Conservation (phyloP, 2,888 invertebrate species). For the Autographa gamma region DNA sequence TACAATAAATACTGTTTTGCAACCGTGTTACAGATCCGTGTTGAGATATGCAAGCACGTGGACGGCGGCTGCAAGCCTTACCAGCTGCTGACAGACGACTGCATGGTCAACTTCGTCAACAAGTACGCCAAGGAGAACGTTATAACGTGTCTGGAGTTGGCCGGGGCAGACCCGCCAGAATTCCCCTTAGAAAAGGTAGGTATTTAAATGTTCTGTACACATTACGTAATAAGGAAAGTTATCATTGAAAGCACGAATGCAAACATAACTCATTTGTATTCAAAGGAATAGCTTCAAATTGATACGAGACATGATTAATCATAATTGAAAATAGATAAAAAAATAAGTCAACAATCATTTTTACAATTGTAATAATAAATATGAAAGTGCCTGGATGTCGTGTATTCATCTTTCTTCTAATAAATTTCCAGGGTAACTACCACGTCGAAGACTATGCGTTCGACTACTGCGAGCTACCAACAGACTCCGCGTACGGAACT, state of each 20-base stretch:
- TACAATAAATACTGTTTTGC: no score
- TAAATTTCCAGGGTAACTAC: constrained; percentile 35
- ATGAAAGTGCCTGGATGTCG: no score
- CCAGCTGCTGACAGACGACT: constrained; percentile 47
- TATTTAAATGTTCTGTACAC: neutral
- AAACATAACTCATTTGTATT: no score
- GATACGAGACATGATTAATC: neutral
- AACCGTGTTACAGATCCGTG: constrained; percentile 28
- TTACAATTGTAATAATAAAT: no score
- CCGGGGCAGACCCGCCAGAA: constrained; percentile 47
- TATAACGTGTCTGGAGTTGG: constrained; percentile 16
- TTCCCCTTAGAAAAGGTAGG: constrained; percentile 47
- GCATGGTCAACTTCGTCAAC: constrained; percentile 29
- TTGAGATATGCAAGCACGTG: constrained; percentile 52
- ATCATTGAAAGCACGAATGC: no score
- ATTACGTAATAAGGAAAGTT: no score
- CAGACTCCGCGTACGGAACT: constrained; percentile 23
- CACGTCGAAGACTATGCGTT: constrained; percentile 14
- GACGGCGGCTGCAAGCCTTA: constrained; percentile 60
- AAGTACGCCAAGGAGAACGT: constrained; percentile 49
- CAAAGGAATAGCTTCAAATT: no score
- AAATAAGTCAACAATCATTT: no score
- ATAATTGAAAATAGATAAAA: no score
- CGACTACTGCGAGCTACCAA: constrained; percentile 41
- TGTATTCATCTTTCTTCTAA: neutral